Evolutionary conservation across 2,113 vertebrate species (phyloP).

Genomic region (Oncorhynchus tshawytscha): DNA sequence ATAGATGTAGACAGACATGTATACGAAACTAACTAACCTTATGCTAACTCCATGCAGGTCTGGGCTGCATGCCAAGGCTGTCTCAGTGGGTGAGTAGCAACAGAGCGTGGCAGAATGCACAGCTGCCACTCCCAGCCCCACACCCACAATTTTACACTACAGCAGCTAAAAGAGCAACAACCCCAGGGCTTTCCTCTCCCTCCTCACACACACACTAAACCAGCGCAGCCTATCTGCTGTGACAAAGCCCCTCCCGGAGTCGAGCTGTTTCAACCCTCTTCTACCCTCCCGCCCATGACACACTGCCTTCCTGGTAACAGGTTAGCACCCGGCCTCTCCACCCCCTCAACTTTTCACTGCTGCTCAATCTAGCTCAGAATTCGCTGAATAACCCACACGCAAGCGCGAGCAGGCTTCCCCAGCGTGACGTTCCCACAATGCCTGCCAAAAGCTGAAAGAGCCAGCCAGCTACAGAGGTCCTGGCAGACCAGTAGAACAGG

Average conservation of each 20-base stretch:
- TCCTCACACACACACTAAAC: background rate
- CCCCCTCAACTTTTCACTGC: background rate
- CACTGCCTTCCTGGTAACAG: background rate
- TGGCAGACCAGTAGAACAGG: constrained; percentile 65
- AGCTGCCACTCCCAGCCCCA: constrained; percentile 23
- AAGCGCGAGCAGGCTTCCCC: constrained; percentile 37
- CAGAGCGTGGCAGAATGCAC: constrained; percentile 30
- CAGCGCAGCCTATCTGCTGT: background rate
- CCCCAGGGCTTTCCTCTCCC: background rate
- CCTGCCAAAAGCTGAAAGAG: constrained; percentile 14
- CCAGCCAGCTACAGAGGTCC: constrained; percentile 67
- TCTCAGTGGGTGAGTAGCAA: constrained; percentile 57
- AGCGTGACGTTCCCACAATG: constrained; percentile 29
- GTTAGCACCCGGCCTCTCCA: background rate
- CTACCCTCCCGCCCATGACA: too few species aligned
- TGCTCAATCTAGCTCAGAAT: constrained; percentile 15
- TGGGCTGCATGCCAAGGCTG: constrained; percentile 64
- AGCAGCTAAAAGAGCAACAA: background rate
- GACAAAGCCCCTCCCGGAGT: background rate
- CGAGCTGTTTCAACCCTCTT: background rate
- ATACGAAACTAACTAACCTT: constrained; percentile 55
- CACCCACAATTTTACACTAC: background rate
- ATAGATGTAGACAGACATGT: background rate
- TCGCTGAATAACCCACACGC: constrained; percentile 35
- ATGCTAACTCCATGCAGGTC: constrained; percentile 58